Conservation (phyloP, 2,888 invertebrate species). For the Bimastos eiseni region DNA sequence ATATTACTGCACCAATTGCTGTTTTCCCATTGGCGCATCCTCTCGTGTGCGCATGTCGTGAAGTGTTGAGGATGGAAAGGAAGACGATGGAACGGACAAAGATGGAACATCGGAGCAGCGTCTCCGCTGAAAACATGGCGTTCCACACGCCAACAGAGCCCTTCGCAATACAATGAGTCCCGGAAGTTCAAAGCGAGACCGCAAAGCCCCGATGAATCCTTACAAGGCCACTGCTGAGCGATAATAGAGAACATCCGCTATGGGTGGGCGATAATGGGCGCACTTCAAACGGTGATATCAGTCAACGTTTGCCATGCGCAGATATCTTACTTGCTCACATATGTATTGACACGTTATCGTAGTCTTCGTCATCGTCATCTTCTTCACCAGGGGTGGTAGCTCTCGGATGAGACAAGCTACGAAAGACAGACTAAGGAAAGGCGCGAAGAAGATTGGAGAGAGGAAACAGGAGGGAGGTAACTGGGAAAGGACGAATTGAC, state of each 20-base stretch:
- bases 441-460: too few species aligned
- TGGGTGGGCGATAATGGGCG: conserved; percentile 13
- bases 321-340: not conserved
- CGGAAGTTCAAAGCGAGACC: not conserved
- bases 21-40: conserved; percentile 13
- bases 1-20: not conserved
- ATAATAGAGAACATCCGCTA: conserved; percentile 9
- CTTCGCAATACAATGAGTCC: not conserved
- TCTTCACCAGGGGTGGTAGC: not conserved
- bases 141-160: not conserved
- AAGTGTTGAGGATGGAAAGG: not conserved
- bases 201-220: not conserved
- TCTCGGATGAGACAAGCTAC: not conserved
- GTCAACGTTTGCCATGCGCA: not conserved
- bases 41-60: not conserved
- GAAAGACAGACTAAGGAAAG: too few species aligned
- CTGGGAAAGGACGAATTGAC: too few species aligned
- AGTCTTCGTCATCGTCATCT: not conserved
- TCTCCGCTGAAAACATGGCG: not conserved
- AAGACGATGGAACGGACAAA: not conserved
- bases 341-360: not conserved
- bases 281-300: not conserved
- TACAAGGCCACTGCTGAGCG: not conserved
- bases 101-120: not conserved
- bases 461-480: too few species aligned